Conservation (phyloP, 2,113 vertebrate species). For the Alosa alosa region DNA sequence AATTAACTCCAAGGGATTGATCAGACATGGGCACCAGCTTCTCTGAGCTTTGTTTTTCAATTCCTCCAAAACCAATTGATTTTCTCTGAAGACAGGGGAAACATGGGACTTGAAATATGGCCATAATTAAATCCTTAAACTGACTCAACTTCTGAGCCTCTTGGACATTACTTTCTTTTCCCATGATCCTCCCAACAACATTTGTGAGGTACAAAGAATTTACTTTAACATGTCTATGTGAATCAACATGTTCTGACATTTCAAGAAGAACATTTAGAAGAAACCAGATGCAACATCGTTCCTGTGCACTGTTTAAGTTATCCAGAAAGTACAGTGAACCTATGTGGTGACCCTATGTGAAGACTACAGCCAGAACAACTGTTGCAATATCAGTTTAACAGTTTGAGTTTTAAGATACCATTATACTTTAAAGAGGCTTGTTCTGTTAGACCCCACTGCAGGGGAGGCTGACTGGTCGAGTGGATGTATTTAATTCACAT, state of each 20-base stretch:
- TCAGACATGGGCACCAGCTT: conserved; percentile 39
- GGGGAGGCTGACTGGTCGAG: neutral
- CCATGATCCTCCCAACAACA: neutral
- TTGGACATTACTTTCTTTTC: conserved; percentile 37
- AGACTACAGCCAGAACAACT: neutral
- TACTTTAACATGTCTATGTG: neutral
- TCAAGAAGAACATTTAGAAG: no score
- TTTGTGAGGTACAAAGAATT: neutral
- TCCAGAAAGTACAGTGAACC: neutral
- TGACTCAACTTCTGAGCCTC: conserved; percentile 22
- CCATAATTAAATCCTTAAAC: conserved; percentile 48
- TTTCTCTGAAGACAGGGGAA: conserved; percentile 39
- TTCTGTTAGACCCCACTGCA: neutral
- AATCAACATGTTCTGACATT: neutral
- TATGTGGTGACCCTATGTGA: neutral
- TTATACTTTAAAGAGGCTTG: neutral
- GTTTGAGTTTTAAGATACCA: no score
- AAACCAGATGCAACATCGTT: neutral
- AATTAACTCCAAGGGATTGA: conserved; percentile 60
- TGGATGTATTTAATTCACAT: neutral
- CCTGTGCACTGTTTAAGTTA: neutral
- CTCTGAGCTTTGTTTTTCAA: conserved; percentile 28
- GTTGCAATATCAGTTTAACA: neutral
- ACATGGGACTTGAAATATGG: conserved; percentile 42
- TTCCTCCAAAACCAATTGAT: conserved; percentile 45